These are phyloP conservation scores for Psix sp. DNA, from an alignment of 1,140 invertebrate species.

Conservation along the genomic window DNA sequence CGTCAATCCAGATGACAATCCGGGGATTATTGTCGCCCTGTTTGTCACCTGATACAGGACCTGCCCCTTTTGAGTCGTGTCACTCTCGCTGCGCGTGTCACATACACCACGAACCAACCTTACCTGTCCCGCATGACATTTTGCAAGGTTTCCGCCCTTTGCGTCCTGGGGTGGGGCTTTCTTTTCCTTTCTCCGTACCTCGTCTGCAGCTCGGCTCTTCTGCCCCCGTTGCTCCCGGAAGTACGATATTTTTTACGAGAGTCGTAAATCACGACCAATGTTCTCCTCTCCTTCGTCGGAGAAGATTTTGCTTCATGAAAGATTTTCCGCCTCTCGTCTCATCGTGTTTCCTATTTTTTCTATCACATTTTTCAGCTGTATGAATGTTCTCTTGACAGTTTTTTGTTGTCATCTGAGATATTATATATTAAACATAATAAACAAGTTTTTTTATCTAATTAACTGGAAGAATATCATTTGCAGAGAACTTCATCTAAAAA, in stretches of 20 bases:
- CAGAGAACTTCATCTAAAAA: too few relatives aligned
- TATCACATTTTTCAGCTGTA: slow-evolving; percentile 2
- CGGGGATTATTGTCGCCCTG: slow-evolving; percentile 63
- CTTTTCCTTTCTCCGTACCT: slow-evolving; percentile 18
- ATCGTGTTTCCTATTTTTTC: slow-evolving; percentile 10
- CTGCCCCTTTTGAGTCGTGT: slow-evolving; percentile 48
- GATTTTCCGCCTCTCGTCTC: slow-evolving; percentile 34
- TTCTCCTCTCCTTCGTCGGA: slow-evolving; percentile 35
- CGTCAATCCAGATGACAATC: slow-evolving; percentile 63
- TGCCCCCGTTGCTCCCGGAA: slow-evolving; percentile 29
- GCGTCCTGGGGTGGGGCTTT: slow-evolving; percentile 58
- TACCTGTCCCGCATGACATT: slow-evolving; percentile 12
- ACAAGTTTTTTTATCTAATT: too few relatives aligned
- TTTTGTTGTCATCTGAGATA: slow-evolving; percentile 10
- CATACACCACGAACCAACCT: too few relatives aligned
- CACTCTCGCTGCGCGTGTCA: slow-evolving; percentile 36
- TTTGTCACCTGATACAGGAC: too few relatives aligned
- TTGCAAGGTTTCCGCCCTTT: slow-evolving; percentile 63
- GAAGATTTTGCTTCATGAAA: slow-evolving; percentile 57
- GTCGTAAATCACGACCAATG: slow-evolving; percentile 55
- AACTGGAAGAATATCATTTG: too few relatives aligned
- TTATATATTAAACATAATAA: not conserved
- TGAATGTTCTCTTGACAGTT: slow-evolving; percentile 34
- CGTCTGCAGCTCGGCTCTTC: not conserved
- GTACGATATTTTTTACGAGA: slow-evolving; percentile 58